Evolutionary conservation across 2,113 vertebrate species (phyloP).

Genomic region (Xiphorhynchus elegans): DNA sequence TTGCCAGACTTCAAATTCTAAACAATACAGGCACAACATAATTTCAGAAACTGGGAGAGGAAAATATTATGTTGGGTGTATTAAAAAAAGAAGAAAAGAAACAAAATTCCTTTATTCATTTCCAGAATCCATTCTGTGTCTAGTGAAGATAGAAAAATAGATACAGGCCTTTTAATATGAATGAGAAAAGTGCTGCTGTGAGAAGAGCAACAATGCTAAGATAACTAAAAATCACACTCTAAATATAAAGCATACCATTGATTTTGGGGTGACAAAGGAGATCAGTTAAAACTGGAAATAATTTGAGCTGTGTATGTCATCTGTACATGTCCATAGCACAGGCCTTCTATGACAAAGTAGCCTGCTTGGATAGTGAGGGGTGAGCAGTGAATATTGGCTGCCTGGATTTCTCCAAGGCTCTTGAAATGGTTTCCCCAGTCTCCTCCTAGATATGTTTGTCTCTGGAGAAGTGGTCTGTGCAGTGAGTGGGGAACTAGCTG

Average conservation of each 20-base stretch:
- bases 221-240: background rate
- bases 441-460: no score
- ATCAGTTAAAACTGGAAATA: background rate
- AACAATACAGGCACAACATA: background rate
- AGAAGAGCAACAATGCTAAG: background rate
- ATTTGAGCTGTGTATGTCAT: background rate
- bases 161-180: background rate
- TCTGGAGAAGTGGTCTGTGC: no score
- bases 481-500: no score
- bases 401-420: background rate
- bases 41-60: background rate
- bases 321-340: background rate
- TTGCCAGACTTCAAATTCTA: background rate
- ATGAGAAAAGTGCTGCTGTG: background rate
- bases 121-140: background rate
- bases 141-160: background rate
- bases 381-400: no score
- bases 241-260: background rate
- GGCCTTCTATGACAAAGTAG: no score
- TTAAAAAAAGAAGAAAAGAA: background rate
- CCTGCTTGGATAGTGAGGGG: background rate
- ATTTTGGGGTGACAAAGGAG: background rate
- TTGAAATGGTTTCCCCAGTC: background rate
- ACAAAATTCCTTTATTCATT: background rate
- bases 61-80: background rate